A percentile compares a stretch with the other conserved stretches of the same genome.
Evolutionary conservation across 2,113 vertebrate genomes (phyloP).

Genomic region (Zapornia atra): DNA sequence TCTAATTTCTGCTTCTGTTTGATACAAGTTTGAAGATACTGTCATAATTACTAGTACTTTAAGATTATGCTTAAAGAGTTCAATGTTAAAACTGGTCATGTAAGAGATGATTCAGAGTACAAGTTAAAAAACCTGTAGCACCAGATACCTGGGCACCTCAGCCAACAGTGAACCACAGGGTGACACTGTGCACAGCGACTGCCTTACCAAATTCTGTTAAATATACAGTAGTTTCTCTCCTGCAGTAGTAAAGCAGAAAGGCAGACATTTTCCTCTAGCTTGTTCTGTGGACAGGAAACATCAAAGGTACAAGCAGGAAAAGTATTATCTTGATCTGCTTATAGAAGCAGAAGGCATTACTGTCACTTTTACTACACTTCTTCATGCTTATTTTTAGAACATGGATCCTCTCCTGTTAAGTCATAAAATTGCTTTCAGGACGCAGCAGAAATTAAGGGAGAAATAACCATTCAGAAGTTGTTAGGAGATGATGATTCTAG

Average conservation of each 20-base stretch:
- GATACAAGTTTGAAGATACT: neutral
- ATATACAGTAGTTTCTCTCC: neutral
- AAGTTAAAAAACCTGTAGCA: neutral
- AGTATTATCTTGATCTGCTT: slow-evolving; percentile 61
- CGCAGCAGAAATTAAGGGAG: neutral
- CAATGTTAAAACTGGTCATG: neutral
- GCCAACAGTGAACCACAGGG: neutral
- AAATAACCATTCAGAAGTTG: neutral
- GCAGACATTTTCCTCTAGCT: neutral
- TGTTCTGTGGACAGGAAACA: neutral
- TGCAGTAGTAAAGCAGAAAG: neutral
- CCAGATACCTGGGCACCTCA: neutral
- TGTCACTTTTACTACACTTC: slow-evolving; percentile 49
- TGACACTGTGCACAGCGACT: neutral
- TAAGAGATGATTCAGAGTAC: neutral
- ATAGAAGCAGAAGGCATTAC: slow-evolving; percentile 42
- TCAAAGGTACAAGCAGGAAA: neutral
- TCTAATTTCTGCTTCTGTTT: neutral
- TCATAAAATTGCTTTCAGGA: neutral
- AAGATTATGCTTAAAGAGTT: neutral
- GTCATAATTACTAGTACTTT: neutral
- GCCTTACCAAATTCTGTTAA: neutral
- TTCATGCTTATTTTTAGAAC: slow-evolving; percentile 51
- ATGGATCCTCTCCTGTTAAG: neutral
- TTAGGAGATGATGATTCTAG: neutral